Evolutionary conservation across 2,797 vertebrate species (phyloP).

Genomic region (Microchirus variegatus): DNA sequence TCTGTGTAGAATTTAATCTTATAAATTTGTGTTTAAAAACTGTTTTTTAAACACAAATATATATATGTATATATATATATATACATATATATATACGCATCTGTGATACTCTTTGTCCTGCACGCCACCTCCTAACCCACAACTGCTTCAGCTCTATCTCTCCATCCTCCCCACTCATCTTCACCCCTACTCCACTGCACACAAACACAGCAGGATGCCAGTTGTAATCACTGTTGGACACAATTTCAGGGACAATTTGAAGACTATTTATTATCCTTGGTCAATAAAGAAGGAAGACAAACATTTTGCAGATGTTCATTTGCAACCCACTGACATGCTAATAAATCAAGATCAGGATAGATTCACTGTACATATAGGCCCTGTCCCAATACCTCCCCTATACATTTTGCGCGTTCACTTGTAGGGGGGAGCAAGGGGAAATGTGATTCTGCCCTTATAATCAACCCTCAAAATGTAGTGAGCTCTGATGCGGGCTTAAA

Average conservation of each 20-base stretch:
- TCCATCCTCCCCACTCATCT: conserved; percentile 51
- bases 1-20: conserved; percentile 23
- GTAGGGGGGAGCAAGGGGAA: too few species aligned
- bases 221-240: conserved; percentile 99
- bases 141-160: conserved; percentile 52
- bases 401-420: too few species aligned
- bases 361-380: conserved; percentile 39
- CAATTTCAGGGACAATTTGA: conserved; percentile 99
- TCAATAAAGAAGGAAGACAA: conserved; percentile 87
- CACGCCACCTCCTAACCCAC: conserved; percentile 55
- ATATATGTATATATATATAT: too few species aligned
- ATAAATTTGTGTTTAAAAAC: conserved; percentile 22
- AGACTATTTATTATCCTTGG: conserved; percentile 98
- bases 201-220: conserved; percentile 93
- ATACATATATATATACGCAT: too few species aligned
- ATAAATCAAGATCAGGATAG: conserved; percentile 63
- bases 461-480: too few species aligned
- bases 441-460: too few species aligned
- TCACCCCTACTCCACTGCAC: conserved; percentile 70
- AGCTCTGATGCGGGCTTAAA: too few species aligned
- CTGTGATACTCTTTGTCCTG: conserved; percentile 70
- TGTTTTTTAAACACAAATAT: too few species aligned
- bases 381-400: too few species aligned
- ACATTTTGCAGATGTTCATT: conserved; percentile 78
- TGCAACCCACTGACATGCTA: conserved; percentile 75